Percentiles rank a stretch among this genome's conserved stretches.
phyloP scores from a whole-genome alignment of 2,888 invertebrate genomes.

The Latrodectus elegans region DNA sequence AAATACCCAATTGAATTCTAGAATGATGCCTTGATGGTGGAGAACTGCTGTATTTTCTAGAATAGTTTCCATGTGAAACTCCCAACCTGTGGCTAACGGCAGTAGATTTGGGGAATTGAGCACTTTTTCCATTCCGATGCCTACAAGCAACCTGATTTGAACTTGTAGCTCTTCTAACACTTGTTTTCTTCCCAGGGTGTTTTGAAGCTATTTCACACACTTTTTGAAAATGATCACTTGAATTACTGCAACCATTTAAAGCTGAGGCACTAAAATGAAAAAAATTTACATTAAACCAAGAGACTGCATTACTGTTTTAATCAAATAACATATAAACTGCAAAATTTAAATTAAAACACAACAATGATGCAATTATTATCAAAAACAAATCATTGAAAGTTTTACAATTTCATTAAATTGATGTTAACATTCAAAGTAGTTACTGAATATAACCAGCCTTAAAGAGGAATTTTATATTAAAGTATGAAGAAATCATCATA shows the following conservation, averaged over 20 bases:
- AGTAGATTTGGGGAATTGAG: slow-evolving; percentile 43
- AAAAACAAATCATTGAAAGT: too few relatives aligned
- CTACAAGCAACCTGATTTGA: slow-evolving; percentile 52
- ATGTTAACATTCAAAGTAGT: too few relatives aligned
- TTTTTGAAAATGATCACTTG: slow-evolving; percentile 51
- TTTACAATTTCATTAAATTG: too few relatives aligned
- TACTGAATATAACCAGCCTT: too few relatives aligned
- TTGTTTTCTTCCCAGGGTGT: slow-evolving; percentile 40
- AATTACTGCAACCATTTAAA: slow-evolving; percentile 45
- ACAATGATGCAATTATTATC: too few relatives aligned
- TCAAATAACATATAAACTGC: too few relatives aligned
- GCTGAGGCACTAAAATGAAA: slow-evolving; percentile 55
- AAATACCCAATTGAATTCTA: slow-evolving; percentile 54
- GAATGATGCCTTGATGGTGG: slow-evolving; percentile 58
- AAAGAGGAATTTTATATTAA: too few relatives aligned
- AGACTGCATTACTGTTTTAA: too few relatives aligned
- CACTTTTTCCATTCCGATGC: slow-evolving; percentile 45
- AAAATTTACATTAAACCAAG: too few relatives aligned
- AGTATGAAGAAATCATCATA: too few relatives aligned
- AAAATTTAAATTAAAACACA: too few relatives aligned
- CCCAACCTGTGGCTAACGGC: slow-evolving; percentile 46
- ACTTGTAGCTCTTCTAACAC: slow-evolving; percentile 49
- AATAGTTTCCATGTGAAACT: slow-evolving; percentile 45
- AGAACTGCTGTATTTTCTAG: slow-evolving; percentile 35
- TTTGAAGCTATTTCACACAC: slow-evolving; percentile 25